phyloP scores from a whole-genome alignment of 2,113 vertebrate species.

The Phalacrocorax carbo region DNA sequence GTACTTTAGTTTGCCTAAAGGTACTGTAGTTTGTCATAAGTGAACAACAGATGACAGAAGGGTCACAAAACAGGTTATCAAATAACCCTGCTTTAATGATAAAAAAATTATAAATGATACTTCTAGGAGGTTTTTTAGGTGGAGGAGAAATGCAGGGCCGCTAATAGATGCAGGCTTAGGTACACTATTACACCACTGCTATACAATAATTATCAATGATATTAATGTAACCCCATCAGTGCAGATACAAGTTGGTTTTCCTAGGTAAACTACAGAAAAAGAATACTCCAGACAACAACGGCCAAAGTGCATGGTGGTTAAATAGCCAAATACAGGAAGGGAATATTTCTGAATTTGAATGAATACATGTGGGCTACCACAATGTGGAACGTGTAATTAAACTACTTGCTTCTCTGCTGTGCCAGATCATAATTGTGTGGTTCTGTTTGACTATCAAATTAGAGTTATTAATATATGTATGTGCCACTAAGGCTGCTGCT shows the following conservation, averaged over 20 bases:
- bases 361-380: constrained; percentile 13
- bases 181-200: neutral
- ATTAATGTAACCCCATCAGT: neutral
- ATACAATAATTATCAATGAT: neutral
- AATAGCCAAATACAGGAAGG: neutral
- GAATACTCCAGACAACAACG: neutral
- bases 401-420: neutral
- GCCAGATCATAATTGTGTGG: neutral
- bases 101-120: neutral
- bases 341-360: neutral
- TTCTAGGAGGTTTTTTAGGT: neutral
- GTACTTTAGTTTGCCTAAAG: no score
- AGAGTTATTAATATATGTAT: neutral
- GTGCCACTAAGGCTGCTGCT: neutral
- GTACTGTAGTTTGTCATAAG: neutral
- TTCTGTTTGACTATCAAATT: neutral
- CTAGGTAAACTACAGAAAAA: neutral
- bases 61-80: neutral
- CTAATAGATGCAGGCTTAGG: neutral
- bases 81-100: neutral
- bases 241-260: neutral
- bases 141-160: neutral
- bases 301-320: neutral
- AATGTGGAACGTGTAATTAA: neutral
- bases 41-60: neutral